A percentile compares a stretch with the other conserved stretches of the same genome.
These are phyloP conservation scores for Camelus bactrianus DNA, from an alignment of 2,113 vertebrate genomes.

Conservation along the genomic window DNA sequence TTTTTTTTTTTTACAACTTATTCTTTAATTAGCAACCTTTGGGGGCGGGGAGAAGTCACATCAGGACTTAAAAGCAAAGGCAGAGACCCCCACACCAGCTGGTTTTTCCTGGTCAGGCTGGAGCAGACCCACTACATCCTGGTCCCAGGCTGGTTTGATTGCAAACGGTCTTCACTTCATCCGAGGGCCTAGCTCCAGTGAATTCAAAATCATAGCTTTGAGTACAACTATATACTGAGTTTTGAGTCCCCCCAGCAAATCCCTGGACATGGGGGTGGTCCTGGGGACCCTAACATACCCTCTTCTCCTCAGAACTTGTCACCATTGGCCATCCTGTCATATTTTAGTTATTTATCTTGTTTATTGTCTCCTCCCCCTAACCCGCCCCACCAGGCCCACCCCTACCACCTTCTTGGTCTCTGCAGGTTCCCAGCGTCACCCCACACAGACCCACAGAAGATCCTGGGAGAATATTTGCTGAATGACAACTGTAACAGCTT, in stretches of 20 bases:
- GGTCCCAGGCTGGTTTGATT: too few species aligned
- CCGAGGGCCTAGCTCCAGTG: too few species aligned
- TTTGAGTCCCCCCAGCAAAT: background rate
- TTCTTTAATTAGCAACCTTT: too few species aligned
- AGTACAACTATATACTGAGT: background rate
- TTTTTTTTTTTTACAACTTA: too few species aligned
- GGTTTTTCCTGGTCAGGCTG: too few species aligned
- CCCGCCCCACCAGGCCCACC: background rate
- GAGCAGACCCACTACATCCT: too few species aligned
- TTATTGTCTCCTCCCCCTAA: background rate
- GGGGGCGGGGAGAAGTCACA: too few species aligned
- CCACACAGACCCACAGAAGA: background rate
- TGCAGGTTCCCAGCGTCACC: background rate
- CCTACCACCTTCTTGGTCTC: background rate
- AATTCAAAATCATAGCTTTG: background rate
- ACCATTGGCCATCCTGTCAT: background rate
- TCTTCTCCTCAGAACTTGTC: background rate
- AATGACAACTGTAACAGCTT: slow-evolving; percentile 50
- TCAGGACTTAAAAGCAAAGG: too few species aligned
- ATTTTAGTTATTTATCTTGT: background rate
- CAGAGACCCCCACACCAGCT: too few species aligned
- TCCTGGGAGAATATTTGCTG: background rate
- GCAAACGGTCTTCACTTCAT: too few species aligned
- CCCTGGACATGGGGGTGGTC: background rate
- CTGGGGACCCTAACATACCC: background rate